Percentiles rank a stretch among this genome's conserved stretches.
phyloP scores from a whole-genome alignment of 2,888 invertebrate species.

The Epistrophe eligans region DNA sequence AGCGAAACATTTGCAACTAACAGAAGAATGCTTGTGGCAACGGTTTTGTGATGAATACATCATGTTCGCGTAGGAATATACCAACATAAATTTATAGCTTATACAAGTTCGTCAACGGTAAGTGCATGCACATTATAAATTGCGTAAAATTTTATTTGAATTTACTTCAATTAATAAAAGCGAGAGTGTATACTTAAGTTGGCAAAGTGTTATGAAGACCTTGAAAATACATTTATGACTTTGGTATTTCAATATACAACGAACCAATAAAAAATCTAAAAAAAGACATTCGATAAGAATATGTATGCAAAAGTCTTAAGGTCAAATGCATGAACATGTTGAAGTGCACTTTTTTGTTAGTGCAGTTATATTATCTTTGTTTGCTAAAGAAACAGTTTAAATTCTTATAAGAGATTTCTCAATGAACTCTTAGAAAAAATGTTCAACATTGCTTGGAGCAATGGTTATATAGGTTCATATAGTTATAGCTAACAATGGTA shows the following conservation, averaged over 20 bases:
- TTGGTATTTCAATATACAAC: slow-evolving; percentile 40
- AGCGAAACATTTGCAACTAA: slow-evolving; percentile 35
- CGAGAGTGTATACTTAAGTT: slow-evolving; percentile 70
- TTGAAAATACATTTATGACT: slow-evolving; percentile 60
- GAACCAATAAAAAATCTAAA: background rate
- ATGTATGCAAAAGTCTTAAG: slow-evolving; percentile 5
- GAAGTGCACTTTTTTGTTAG: slow-evolving; percentile 8
- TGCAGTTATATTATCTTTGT: background rate
- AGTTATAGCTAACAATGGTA: no score
- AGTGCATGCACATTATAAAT: slow-evolving; percentile 62
- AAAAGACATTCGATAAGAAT: background rate
- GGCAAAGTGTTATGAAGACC: slow-evolving; percentile 59
- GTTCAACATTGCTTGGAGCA: background rate
- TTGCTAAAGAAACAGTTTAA: background rate
- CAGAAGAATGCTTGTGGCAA: slow-evolving; percentile 48
- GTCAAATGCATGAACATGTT: background rate
- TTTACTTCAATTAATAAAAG: slow-evolving; percentile 76
- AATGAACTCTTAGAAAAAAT: background rate
- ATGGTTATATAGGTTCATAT: background rate
- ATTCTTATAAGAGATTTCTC: background rate
- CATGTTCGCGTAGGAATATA: background rate
- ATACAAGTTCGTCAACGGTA: slow-evolving; percentile 58
- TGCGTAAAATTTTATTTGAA: slow-evolving; percentile 70
- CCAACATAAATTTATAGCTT: background rate
- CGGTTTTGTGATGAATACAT: slow-evolving; percentile 32